These are phyloP conservation scores for Brachionus rotundiformis DNA, from an alignment of 1,140 invertebrate species.

Conservation along the genomic window DNA sequence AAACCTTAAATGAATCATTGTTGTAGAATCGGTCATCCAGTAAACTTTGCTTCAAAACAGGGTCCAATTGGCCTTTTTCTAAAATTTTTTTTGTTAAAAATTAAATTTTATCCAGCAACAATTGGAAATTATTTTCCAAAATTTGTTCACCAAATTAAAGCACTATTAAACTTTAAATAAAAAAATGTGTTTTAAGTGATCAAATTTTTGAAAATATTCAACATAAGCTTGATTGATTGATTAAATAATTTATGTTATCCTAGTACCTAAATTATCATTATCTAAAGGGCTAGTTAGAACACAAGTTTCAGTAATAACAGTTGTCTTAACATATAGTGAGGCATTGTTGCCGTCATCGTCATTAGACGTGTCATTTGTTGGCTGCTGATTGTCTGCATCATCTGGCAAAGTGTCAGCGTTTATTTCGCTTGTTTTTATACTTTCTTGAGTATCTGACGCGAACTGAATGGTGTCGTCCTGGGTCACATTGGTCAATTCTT, in stretches of 20 bases:
- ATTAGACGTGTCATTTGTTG: neutral
- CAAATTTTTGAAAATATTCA: neutral
- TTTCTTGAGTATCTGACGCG: neutral
- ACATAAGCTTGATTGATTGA: neutral
- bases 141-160: too few species aligned
- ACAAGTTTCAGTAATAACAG: constrained; percentile 3
- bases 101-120: too few species aligned
- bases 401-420: neutral
- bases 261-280: neutral
- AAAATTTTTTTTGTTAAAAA: constrained; percentile 11
- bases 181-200: neutral
- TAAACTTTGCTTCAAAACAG: constrained; percentile 23
- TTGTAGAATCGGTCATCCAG: constrained; percentile 51
- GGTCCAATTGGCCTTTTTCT: constrained; percentile 11
- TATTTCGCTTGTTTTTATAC: neutral
- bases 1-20: constrained; percentile 45
- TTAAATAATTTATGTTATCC: too few species aligned
- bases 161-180: too few species aligned
- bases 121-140: too few species aligned
- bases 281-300: neutral
- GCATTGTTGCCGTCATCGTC: neutral
- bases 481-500: neutral
- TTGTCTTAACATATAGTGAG: neutral
- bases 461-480: neutral
- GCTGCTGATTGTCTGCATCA: neutral